A percentile compares a stretch with the other conserved stretches of the same genome.
These are phyloP conservation scores for Drosophila ogumai DNA, from an alignment of 1,140 invertebrate genomes.

Conservation along the genomic window DNA sequence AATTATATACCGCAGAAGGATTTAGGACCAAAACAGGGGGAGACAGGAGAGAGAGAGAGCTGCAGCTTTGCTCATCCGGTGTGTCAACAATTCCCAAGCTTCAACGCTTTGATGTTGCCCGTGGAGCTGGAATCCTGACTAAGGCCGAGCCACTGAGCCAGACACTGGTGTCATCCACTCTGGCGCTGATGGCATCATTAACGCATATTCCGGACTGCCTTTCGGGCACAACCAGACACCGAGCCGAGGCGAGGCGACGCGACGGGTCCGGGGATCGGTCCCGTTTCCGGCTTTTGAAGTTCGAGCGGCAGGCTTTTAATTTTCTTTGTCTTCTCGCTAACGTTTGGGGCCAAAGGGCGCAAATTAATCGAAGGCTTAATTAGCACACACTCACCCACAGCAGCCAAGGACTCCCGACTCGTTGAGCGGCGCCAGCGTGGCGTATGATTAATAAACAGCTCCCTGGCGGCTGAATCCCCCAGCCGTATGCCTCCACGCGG, in stretches of 20 bases:
- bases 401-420: slow-evolving; percentile 37
- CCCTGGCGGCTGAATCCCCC: slow-evolving; percentile 47
- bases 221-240: slow-evolving; percentile 49
- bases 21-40: slow-evolving; percentile 23
- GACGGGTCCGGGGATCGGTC: slow-evolving; percentile 18
- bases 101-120: slow-evolving; percentile 81
- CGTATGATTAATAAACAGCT: slow-evolving; percentile 82
- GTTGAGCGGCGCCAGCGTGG: slow-evolving; percentile 64
- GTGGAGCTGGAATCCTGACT: slow-evolving; percentile 10
- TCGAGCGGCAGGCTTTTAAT: slow-evolving; percentile 78
- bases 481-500: not conserved
- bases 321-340: slow-evolving; percentile 79
- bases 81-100: slow-evolving; percentile 84
- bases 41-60: slow-evolving; percentile 22
- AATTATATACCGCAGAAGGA: slow-evolving; percentile 37
- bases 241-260: not conserved
- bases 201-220: slow-evolving; percentile 74
- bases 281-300: slow-evolving; percentile 82
- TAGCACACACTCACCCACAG: slow-evolving; percentile 56
- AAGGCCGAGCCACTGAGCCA: slow-evolving; percentile 73
- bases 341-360: slow-evolving; percentile 82
- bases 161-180: slow-evolving; percentile 71
- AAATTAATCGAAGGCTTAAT: slow-evolving; percentile 84
- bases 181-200: slow-evolving; percentile 78
- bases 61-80: slow-evolving; percentile 73